Conservation (phyloP, 2,113 vertebrate genomes). For the Varanus salvator region DNA sequence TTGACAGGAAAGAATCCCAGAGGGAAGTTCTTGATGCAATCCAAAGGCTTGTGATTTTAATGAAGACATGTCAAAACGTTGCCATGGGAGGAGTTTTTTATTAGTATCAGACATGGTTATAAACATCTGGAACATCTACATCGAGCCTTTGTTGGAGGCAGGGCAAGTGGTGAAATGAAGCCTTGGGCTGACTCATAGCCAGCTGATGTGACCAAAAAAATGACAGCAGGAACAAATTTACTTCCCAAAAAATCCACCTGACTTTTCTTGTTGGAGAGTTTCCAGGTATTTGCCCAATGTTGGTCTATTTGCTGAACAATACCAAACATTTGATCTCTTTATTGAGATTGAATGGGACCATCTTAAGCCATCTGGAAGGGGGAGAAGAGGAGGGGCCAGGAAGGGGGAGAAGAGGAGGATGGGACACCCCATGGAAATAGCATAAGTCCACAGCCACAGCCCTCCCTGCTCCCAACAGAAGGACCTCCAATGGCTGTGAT, state of each 20-base stretch:
- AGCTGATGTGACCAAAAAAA: background rate
- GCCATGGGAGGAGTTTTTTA: constrained; percentile 12
- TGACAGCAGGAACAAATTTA: background rate
- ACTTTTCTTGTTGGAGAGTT: background rate
- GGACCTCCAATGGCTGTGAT: too few species aligned
- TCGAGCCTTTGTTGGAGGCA: background rate
- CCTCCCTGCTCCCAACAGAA: too few species aligned
- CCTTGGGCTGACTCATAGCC: background rate
- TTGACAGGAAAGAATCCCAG: background rate
- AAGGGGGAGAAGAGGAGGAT: too few species aligned
- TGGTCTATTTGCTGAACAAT: background rate
- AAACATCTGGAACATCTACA: constrained; percentile 1
- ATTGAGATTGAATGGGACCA: background rate
- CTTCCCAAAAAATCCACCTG: background rate
- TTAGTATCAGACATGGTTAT: constrained; percentile 4
- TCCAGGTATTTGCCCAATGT: background rate
- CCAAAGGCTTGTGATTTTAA: constrained; percentile 20
- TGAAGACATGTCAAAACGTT: background rate
- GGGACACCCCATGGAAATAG: too few species aligned
- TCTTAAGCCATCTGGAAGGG: background rate
- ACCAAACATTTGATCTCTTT: background rate
- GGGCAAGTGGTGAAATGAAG: background rate
- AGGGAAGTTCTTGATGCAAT: background rate
- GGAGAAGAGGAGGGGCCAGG: too few species aligned
- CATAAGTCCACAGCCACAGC: too few species aligned